Evolutionary conservation across 2,888 invertebrate genomes (phyloP), one percentile per base, ranked within the genome.

Genomic region (Rhamphomyia laevipes): DNA sequence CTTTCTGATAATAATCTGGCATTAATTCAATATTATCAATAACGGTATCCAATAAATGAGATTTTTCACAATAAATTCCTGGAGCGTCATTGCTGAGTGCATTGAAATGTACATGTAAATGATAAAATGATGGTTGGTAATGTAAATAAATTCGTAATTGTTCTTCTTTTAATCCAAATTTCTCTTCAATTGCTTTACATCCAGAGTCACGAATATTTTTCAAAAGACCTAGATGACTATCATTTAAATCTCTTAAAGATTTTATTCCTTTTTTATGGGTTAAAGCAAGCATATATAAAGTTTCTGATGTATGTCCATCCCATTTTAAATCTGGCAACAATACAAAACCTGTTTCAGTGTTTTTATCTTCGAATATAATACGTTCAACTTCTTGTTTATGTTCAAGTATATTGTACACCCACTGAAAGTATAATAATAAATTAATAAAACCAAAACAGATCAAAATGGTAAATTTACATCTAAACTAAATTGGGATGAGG

Each of bases 71-170:
- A 70, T 80, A 79, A 60, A 86, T 86, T 30, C 94, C 85, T 43
- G 88, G 85, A 1, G 86, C 83, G 58, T 89, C 86, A 71, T 83
- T 83, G 43, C 78, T 76, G 3, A 95, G 66, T 50, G 81, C 80
- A 12, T 89, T 89, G 62, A 95, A 90, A 68, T 99, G 97, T 0
- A 97, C 77, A 66, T 99, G 97, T 1, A 99, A 74, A 65, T 97
- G 95, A 70, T 94, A 96, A 73, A 93, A 99, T 0, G 94, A 90
- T 0, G 97, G 97, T 62, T 93, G 95, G 70, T 97, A 97, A 67
- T 97, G 96, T 0, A 96, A 67, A 67, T 87, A 97, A 53, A 89
- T 78, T 21, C 94, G 77, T 23, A 96, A 67, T 62, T 89, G 82
- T 6, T 79, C 77, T 15, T 74, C 67, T 4, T 77, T 71, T 2